Evolutionary conservation across 2,113 vertebrate genomes (phyloP).

Genomic region (Todiramphus saurophagus): DNA sequence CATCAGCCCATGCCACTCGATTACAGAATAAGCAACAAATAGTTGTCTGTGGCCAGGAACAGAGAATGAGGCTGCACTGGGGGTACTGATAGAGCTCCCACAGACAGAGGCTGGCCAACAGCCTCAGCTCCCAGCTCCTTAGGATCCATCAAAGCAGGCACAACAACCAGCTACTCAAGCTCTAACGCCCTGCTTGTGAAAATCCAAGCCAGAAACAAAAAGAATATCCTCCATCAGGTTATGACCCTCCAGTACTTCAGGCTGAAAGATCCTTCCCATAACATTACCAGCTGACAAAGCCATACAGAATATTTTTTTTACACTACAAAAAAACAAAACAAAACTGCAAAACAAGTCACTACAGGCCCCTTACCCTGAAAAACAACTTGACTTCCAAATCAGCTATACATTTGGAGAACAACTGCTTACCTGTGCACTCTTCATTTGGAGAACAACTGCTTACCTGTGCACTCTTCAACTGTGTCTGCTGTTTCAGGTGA

Average conservation of each 20-base stretch:
- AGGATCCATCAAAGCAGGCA: background rate
- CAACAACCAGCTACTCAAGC: background rate
- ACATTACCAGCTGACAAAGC: background rate
- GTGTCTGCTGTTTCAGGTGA: slow-evolving; percentile 73
- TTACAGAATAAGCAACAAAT: background rate
- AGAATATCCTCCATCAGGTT: background rate
- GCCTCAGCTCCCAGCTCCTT: background rate
- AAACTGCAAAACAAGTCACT: background rate
- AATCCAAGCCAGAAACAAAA: background rate
- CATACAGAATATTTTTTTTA: background rate
- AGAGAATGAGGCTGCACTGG: background rate
- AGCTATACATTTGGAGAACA: background rate
- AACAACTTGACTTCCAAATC: background rate
- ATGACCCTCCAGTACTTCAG: background rate
- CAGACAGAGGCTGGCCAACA: background rate
- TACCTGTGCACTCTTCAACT: slow-evolving; percentile 82
- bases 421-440: slow-evolving; percentile 80
- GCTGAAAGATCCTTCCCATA: background rate
- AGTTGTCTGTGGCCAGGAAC: background rate
- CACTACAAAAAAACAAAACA: background rate
- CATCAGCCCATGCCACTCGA: background rate
- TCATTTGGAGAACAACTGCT: slow-evolving; percentile 47
- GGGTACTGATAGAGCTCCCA: background rate
- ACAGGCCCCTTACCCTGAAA: background rate
- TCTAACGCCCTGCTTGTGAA: background rate